phyloP scores from a whole-genome alignment of 2,888 invertebrate species.

The Gnatocerus cornutus region DNA sequence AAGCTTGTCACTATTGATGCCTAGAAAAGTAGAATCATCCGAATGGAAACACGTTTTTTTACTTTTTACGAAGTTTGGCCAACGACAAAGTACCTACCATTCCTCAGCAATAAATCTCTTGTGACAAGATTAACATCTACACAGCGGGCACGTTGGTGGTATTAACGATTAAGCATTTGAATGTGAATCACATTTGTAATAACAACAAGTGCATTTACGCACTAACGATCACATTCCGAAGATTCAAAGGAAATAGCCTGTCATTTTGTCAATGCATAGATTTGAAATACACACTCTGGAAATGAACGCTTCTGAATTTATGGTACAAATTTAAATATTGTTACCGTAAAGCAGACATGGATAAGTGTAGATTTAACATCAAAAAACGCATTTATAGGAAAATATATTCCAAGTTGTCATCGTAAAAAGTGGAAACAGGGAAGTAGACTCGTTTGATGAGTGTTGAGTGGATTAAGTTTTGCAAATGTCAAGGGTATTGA shows the following conservation, averaged over 20 bases:
- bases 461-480: neutral
- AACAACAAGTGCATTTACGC: constrained; percentile 48
- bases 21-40: no score
- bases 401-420: no score
- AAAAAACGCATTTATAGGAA: neutral
- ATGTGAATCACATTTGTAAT: constrained; percentile 38
- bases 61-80: no score
- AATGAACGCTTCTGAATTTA: constrained; percentile 49
- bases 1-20: no score
- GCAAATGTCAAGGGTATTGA: neutral
- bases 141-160: neutral
- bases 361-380: neutral
- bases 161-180: constrained; percentile 29
- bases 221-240: constrained; percentile 43
- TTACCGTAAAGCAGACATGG: constrained; percentile 18
- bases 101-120: neutral
- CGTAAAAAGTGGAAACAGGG: neutral
- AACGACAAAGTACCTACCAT: no score
- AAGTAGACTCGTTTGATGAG: neutral
- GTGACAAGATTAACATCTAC: neutral
- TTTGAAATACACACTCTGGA: constrained; percentile 49
- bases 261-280: constrained; percentile 49
- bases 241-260: constrained; percentile 48
- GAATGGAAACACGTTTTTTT: no score
- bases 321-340: constrained; percentile 46